Conservation (phyloP, 2,888 invertebrate genomes). For the Anagyrus pseudococci region DNA sequence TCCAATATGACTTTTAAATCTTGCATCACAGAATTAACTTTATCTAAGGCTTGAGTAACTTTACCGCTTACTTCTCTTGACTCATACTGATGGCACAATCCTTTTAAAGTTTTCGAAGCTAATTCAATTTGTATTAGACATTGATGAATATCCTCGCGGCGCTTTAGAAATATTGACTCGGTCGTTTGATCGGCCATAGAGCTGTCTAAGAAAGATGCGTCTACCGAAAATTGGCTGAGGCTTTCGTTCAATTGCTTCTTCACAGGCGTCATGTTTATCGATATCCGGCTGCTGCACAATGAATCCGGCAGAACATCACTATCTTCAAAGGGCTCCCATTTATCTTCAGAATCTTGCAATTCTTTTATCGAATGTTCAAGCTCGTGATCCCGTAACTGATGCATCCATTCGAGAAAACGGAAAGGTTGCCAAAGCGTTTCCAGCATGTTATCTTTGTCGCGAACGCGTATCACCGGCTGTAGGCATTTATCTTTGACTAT, state of each 20-base stretch:
- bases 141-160: slow-evolving; percentile 49
- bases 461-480: slow-evolving; percentile 54
- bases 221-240: slow-evolving; percentile 55
- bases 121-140: slow-evolving; percentile 56
- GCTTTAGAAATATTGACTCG: slow-evolving; percentile 42
- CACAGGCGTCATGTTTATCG: slow-evolving; percentile 56
- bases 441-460: slow-evolving; percentile 49
- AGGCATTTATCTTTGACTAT: slow-evolving; percentile 51
- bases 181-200: slow-evolving; percentile 42
- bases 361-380: slow-evolving; percentile 55
- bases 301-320: slow-evolving; percentile 50
- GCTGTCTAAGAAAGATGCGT: slow-evolving; percentile 50
- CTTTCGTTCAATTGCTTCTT: slow-evolving; percentile 58
- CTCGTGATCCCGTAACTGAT: slow-evolving; percentile 55
- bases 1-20: slow-evolving; percentile 45
- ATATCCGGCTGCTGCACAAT: slow-evolving; percentile 50
- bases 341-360: slow-evolving; percentile 46
- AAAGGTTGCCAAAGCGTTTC: slow-evolving; percentile 55
- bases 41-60: slow-evolving; percentile 48
- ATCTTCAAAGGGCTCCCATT: slow-evolving; percentile 55
- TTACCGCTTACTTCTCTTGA: slow-evolving; percentile 44
- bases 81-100: slow-evolving; percentile 49
- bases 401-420: slow-evolving; percentile 56
- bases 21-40: slow-evolving; percentile 47
- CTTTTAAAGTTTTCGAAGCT: slow-evolving; percentile 51